Conservation (phyloP, 2,113 vertebrate species). For the Apodemus speciosus region DNA sequence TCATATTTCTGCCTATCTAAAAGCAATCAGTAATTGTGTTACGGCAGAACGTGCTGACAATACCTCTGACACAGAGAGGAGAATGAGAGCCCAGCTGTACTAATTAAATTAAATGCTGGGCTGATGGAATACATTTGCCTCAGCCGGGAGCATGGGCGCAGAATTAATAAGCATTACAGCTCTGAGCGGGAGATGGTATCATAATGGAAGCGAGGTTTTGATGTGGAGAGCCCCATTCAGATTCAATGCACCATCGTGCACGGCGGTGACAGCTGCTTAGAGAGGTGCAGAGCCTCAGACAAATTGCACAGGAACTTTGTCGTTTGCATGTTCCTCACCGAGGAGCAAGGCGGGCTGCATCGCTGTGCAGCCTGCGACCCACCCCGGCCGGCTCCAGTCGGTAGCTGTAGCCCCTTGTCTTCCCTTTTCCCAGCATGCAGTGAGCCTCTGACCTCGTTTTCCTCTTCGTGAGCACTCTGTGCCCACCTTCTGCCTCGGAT, state of each 20-base stretch:
- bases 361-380: conserved; percentile 36
- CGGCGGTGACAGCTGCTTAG: conserved; percentile 90
- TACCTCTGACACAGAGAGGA: conserved; percentile 92
- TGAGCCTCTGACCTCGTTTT: neutral
- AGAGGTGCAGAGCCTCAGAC: conserved; percentile 87
- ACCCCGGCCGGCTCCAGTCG: neutral
- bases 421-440: neutral
- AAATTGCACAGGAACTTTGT: conserved; percentile 85
- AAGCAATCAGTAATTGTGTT: conserved; percentile 98
- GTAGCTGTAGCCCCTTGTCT: neutral
- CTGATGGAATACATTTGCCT: conserved; percentile 93
- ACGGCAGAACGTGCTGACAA: conserved; percentile 92
- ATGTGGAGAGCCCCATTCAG: conserved; percentile 93
- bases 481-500: neutral
- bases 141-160: conserved; percentile 91
- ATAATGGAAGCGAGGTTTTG: conserved; percentile 91
- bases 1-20: conserved; percentile 98
- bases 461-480: accelerated
- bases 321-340: conserved; percentile 63
- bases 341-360: conserved; percentile 69
- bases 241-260: conserved; percentile 91
- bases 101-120: conserved; percentile 98
- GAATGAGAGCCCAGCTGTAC: conserved; percentile 94
- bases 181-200: conserved; percentile 92
- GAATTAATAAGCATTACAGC: conserved; percentile 94